Base-by-base conservation (phyloP, 2,797 vertebrate genomes). In the Oreochromis mossambicus region DNA sequence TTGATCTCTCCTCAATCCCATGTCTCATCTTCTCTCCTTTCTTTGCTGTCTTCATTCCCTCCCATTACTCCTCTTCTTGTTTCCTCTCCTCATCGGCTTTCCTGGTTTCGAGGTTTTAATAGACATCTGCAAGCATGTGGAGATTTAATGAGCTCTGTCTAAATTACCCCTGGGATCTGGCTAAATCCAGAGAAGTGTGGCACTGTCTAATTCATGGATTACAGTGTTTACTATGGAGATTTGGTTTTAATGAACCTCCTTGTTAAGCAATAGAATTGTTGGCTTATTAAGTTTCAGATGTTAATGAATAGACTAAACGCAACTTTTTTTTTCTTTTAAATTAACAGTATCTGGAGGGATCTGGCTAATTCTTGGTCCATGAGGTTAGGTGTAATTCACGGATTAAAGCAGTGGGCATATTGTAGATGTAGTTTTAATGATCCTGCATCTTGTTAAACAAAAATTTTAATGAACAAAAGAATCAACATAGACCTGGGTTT, bases 121-220 rank as follows among this genome's bases (percentile, higher is more conserved):
- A 87, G 79, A 89, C 70, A 56, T 90, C 58, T n/a, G 82, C 89
- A 93, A 92, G 92, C 89, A 92, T 70, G 88, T 54, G 38, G 83
- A 70, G 91, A 82, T 86, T 79, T 87, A 89, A 89, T 68, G 5
- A 89, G 88, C 83, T 83, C 86, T 41, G 78, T 79, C 70, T 83
- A 75, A 90, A 90, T 92, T 84, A 89, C 90, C 89, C 83, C 17
- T 2, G 87, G 89, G 89, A 92, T 87, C 61, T 32, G 83, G 76
- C 80, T 85, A 92, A 92, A 91, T 83, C 90, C 61, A 8, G 83
- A 66, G 83, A 56, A 88, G 84, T 84, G 84, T 9, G 86, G 86
- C 87, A 87, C 66, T 19, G 89, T 92, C 93, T 94, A 92, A 92
- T 92, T 89, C 82, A 77, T 89, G 94, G 92, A 89, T 95, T 92